Conservation (phyloP, 2,888 invertebrate genomes). For the Tribolium freemani region DNA sequence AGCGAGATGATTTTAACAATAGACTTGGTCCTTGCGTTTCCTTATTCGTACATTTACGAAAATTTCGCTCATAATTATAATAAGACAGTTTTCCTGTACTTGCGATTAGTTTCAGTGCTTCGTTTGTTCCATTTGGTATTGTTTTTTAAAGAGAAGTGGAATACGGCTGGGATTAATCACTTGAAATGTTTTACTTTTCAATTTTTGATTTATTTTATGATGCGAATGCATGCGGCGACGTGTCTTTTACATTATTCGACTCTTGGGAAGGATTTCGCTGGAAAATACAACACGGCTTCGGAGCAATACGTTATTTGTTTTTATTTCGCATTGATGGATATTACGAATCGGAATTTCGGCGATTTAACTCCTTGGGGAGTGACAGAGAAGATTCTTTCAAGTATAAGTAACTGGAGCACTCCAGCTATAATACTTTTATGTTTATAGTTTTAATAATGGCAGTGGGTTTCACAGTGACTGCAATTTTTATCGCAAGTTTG, state of each 20-base stretch:
- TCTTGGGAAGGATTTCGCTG: constrained; percentile 6
- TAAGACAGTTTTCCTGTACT: constrained; percentile 32
- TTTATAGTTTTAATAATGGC: constrained; percentile 64
- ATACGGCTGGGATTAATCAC: constrained; percentile 70
- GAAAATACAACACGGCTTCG: constrained; percentile 42
- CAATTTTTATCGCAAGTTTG: constrained; percentile 71
- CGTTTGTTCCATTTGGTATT: constrained; percentile 68
- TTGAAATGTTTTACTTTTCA: constrained; percentile 70
- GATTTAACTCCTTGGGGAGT: constrained; percentile 42
- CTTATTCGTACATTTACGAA: constrained; percentile 21
- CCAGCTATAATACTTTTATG: constrained; percentile 54
- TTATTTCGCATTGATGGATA: constrained; percentile 70
- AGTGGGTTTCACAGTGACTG: constrained; percentile 68
- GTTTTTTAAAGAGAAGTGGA: constrained; percentile 68
- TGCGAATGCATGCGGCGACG: constrained; percentile 69
- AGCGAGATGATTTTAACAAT: constrained; percentile 1
- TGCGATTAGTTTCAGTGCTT: constrained; percentile 66
- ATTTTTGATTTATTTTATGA: constrained; percentile 68
- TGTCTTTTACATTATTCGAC: constrained; percentile 70
- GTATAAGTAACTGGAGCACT: neutral
- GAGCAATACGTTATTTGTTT: constrained; percentile 70
- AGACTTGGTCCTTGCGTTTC: constrained; percentile 14
- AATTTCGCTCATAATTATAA: neutral
- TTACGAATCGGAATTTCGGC: constrained; percentile 60
- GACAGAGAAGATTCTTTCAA: constrained; percentile 23